These are phyloP conservation scores for Orthonychiurus folsomi DNA, from an alignment of 2,888 invertebrate genomes.

Conservation along the genomic window DNA sequence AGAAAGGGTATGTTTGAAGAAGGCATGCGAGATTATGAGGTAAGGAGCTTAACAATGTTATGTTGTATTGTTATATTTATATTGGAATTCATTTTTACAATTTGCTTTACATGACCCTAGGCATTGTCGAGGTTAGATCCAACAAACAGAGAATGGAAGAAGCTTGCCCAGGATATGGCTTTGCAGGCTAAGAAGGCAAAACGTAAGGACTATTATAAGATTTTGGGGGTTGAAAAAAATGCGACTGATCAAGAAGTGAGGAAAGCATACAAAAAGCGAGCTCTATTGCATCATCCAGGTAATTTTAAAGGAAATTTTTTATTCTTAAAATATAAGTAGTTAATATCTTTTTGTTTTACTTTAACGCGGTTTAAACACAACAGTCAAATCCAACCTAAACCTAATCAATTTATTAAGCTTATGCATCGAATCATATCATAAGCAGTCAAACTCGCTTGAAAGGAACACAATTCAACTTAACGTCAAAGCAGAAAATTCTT, in stretches of 20 bases:
- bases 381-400: no score
- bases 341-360: background rate
- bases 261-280: constrained; percentile 85
- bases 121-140: constrained; percentile 31
- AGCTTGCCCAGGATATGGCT: constrained; percentile 76
- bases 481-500: no score
- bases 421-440: no score
- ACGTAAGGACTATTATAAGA: constrained; percentile 93
- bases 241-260: constrained; percentile 88
- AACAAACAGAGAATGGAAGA: constrained; percentile 57
- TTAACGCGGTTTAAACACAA: no score
- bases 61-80: background rate
- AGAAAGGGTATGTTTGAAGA: constrained; percentile 77
- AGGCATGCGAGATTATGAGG: constrained; percentile 81
- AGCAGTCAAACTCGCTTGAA: no score
- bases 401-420: no score
- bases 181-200: constrained; percentile 79
- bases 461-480: no score
- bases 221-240: constrained; percentile 71
- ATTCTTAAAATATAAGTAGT: background rate
- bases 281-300: constrained; percentile 81
- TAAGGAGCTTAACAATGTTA: no score
- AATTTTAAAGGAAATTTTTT: constrained; percentile 18
- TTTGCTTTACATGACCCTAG: constrained; percentile 19
- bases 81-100: constrained; percentile 6